phyloP scores from a whole-genome alignment of 2,113 vertebrate genomes.

The Cepphus grylle region DNA sequence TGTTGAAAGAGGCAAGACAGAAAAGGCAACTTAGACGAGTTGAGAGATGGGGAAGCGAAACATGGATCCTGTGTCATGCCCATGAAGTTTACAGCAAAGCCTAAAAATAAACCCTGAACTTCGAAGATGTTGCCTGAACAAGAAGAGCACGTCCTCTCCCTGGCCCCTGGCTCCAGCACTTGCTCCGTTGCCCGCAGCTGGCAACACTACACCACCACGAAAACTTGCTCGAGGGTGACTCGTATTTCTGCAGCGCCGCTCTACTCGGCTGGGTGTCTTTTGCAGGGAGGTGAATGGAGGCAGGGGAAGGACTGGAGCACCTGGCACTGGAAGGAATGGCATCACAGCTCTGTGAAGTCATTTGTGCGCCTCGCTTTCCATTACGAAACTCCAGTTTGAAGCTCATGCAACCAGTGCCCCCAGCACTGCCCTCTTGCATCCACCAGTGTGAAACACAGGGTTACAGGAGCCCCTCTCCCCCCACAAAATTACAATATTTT shows the following conservation, averaged over 20 bases:
- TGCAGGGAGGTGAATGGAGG: neutral
- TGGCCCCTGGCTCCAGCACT: neutral
- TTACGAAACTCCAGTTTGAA: neutral
- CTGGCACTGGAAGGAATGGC: neutral
- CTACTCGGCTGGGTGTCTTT: neutral
- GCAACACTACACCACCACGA: neutral
- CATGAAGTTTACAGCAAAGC: neutral
- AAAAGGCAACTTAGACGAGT: neutral
- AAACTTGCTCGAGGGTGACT: neutral
- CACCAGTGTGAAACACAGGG: neutral
- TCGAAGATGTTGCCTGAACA: neutral
- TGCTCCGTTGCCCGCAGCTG: too few species aligned
- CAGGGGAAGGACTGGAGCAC: neutral
- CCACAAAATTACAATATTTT: neutral
- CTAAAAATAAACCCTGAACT: neutral
- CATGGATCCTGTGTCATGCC: rapidly evolving
- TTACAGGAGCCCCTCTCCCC: neutral
- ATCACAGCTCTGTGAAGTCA: too few species aligned
- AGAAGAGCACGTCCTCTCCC: neutral
- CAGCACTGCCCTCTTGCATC: neutral
- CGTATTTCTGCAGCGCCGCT: neutral
- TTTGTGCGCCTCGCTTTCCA: neutral
- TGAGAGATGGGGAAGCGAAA: neutral
- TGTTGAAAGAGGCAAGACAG: neutral
- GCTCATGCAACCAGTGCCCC: neutral